Conservation (phyloP, 37 sponge, comb jelly and placozoan species). For the Theonella swinhoei region DNA sequence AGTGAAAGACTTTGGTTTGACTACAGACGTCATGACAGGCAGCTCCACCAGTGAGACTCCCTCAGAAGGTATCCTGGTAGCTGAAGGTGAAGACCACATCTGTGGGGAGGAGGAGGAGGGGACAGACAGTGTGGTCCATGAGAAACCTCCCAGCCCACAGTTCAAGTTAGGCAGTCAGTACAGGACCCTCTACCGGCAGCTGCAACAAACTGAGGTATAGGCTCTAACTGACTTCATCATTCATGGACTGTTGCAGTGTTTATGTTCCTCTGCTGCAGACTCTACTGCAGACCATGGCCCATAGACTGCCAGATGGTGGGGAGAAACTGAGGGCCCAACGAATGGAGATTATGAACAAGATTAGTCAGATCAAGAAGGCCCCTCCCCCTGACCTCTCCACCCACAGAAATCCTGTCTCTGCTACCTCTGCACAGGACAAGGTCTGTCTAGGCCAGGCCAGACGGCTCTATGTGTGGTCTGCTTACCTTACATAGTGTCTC, state of each 20-base stretch:
- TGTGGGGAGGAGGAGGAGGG: constrained; percentile 1
- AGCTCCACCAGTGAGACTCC: background rate
- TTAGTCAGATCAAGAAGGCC: constrained; percentile 20
- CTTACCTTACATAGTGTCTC: too few species aligned
- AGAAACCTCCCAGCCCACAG: background rate
- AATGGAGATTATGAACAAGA: background rate
- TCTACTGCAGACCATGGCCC: constrained; percentile 13
- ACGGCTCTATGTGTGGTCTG: too few species aligned
- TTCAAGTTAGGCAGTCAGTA: constrained; percentile 61
- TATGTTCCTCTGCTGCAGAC: constrained; percentile 6
- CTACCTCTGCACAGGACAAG: background rate
- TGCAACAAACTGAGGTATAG: constrained; percentile 35
- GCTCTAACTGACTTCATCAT: background rate
- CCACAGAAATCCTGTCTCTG: background rate
- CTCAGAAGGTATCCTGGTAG: too few species aligned
- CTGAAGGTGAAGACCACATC: background rate
- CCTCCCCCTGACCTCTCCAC: background rate
- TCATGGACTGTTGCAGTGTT: background rate
- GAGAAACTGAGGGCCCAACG: constrained; percentile 36
- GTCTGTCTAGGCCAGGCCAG: too few species aligned
- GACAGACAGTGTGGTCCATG: background rate
- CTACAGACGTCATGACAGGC: background rate
- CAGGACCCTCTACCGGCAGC: constrained; percentile 38
- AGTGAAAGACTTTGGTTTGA: background rate
- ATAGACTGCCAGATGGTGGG: constrained; percentile 63